Conservation (phyloP, 2,888 invertebrate genomes). For the Drosophila hamatofila region DNA sequence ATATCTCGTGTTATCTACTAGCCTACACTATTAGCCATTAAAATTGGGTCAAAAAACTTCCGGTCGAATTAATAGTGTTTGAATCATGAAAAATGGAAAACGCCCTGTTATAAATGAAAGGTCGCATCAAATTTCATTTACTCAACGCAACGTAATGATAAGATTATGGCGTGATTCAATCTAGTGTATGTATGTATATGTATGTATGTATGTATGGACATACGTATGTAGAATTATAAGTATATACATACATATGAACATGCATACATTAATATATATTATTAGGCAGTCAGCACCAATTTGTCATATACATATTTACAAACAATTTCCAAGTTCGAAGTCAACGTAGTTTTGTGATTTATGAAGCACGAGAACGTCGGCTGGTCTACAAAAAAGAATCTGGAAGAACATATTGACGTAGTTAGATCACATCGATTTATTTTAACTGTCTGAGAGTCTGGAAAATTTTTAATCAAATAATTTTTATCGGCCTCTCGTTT, state of each 20-base stretch:
- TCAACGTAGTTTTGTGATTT: constrained; percentile 21
- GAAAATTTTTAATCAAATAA: constrained; percentile 53
- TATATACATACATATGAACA: not conserved
- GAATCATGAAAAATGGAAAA: constrained; percentile 6
- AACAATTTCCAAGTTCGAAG: constrained; percentile 44
- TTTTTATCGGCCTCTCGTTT: constrained; percentile 17
- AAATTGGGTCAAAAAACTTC: not conserved
- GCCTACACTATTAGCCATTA: not conserved
- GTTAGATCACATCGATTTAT: constrained; percentile 27
- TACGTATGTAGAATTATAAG: too few species aligned
- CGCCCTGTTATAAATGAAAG: not conserved
- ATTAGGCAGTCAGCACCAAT: constrained; percentile 8
- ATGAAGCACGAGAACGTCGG: constrained; percentile 4
- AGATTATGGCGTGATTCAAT: constrained; percentile 41
- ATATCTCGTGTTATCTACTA: not conserved
- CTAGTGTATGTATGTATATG: not conserved
- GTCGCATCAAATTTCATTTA: constrained; percentile 36
- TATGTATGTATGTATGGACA: not conserved
- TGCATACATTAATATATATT: not conserved
- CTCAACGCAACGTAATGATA: constrained; percentile 22
- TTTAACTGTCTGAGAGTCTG: constrained; percentile 33
- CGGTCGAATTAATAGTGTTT: not conserved
- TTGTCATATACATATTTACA: constrained; percentile 9
- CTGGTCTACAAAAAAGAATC: not conserved
- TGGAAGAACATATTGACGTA: not conserved